A percentile compares a stretch with the other conserved stretches of the same genome.
Conservation (phyloP, 1,140 invertebrate species). For the Lucilia cuprina region DNA sequence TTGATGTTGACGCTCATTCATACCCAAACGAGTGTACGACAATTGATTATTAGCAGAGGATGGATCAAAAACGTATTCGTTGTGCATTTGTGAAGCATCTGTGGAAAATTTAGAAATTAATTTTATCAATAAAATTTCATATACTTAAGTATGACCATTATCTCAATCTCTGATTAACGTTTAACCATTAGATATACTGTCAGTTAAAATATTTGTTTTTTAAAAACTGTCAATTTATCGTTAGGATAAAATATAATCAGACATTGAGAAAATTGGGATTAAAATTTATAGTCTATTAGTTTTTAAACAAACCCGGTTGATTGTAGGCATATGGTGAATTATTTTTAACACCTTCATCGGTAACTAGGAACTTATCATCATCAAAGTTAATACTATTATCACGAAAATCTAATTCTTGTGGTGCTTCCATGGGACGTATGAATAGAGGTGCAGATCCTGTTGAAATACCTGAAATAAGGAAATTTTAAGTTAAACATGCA, state of each 20-base stretch:
- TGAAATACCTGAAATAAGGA: constrained; percentile 37
- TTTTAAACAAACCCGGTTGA: constrained; percentile 57
- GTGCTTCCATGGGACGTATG: constrained; percentile 54
- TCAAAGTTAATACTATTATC: constrained; percentile 57
- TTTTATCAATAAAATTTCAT: not conserved
- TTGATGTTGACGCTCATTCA: constrained; percentile 46
- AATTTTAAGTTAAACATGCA: no score
- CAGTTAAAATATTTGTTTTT: no score
- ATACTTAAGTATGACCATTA: no score
- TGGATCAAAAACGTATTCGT: constrained; percentile 53
- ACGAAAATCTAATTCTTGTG: constrained; percentile 71
- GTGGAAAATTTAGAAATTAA: constrained; percentile 13
- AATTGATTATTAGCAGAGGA: constrained; percentile 46
- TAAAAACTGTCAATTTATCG: no score
- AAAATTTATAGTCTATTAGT: not conserved
- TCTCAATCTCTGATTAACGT: no score
- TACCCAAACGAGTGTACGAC: constrained; percentile 44
- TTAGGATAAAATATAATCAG: no score
- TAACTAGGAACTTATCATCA: constrained; percentile 62
- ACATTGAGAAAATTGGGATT: no score
- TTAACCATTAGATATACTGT: no score
- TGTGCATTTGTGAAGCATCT: constrained; percentile 57
- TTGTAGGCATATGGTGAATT: constrained; percentile 54
- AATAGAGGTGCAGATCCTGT: constrained; percentile 54
- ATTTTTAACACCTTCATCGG: constrained; percentile 46